Conservation (phyloP, 2,113 vertebrate species). For the Raphicerus campestris region DNA sequence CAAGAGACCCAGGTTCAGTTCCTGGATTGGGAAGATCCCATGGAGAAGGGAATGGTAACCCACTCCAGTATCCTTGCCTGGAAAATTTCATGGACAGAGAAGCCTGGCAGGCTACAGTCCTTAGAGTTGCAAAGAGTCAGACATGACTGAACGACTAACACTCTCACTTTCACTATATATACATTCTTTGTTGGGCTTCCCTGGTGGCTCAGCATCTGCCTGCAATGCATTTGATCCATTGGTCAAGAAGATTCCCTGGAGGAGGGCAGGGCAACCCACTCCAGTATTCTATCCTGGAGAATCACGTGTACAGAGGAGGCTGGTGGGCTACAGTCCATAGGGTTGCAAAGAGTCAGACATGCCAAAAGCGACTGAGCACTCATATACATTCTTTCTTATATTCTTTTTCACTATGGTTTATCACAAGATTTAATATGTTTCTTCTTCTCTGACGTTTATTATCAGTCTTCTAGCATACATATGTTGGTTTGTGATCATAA, state of each 20-base stretch:
- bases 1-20: neutral
- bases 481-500: neutral
- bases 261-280: neutral
- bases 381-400: neutral
- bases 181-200: neutral
- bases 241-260: neutral
- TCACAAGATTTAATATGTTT: neutral
- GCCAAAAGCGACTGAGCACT: neutral
- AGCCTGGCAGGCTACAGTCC: accelerated
- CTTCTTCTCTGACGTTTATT: neutral
- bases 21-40: neutral
- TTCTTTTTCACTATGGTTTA: neutral
- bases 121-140: neutral
- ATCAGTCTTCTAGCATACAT: neutral
- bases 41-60: neutral
- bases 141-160: neutral
- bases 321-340: neutral
- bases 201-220: neutral
- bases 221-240: neutral
- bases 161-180: neutral
- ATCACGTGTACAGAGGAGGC: neutral
- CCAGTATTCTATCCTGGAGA: neutral
- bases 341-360: neutral
- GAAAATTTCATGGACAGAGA: neutral
- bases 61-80: neutral